Base-by-base conservation (phyloP, 1,140 invertebrate species). In the Colletes gigas region DNA sequence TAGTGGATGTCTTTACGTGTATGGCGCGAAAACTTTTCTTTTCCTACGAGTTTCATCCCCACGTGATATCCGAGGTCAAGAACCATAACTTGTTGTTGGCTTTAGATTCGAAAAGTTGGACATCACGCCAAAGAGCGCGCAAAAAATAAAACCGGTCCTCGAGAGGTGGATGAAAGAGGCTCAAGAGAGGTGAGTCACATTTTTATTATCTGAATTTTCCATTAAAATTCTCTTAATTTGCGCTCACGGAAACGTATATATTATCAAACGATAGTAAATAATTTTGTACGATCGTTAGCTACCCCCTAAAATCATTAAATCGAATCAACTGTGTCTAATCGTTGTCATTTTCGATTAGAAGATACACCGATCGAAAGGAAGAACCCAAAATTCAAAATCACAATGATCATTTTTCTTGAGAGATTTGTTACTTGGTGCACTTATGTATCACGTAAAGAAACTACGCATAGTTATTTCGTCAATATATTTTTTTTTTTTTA, bases 81-180 rank as follows among this genome's bases (percentile, higher is more conserved):
- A 72, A 86, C 77, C 80, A 83, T 83, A 68, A 82, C 50, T 73
- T 86, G 41, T 88, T 84, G 70, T 85, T 88, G 81, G 74, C 93
- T 93, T 92, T 93, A 99, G 98, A 97, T 99, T 99, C 96, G 98
- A 99, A 95, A 99, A 99, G 95, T 95, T 99, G 94, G 98, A 99
- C 95, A 99, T 99, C 90, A 99, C 98, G 91, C 98, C 98, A 92
- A 99, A 99, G 95, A 99, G 98, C 95, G 98, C 98, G 85, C 98
- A 99, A 95, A 99, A 99, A 96, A 99, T 99, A 90, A 99, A 99
- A 94, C 98, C 98, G 85, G 98, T 99, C 82, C 95, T 99, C 90
- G 98, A 99, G 94, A 95, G 97, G 94, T 99, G 98, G 98, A 99
- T 99, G 98, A 97, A 97, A 94, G 98, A 99, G 94, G 98, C 98